Conservation (phyloP, 2,888 invertebrate genomes). For the Dorcus parallelipipedus region DNA sequence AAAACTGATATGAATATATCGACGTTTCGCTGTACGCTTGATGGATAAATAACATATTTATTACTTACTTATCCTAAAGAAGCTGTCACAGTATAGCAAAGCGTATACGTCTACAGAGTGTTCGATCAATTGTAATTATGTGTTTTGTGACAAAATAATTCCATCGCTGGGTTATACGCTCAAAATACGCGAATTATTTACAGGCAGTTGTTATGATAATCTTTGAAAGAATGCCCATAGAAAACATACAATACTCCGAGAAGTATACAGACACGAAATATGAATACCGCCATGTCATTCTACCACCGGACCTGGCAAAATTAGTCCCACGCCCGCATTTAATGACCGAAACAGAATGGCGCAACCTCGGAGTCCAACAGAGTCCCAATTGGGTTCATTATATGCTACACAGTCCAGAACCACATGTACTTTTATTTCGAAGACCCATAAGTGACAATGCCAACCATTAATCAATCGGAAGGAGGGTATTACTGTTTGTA, state of each 20-base stretch:
- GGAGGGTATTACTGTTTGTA: no score
- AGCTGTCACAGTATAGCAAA: no score
- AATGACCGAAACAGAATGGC: constrained; percentile 94
- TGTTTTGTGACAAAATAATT: no score
- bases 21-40: no score
- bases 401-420: constrained; percentile 89
- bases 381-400: constrained; percentile 89
- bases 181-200: no score
- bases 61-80: no score
- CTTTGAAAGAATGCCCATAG: constrained; percentile 36
- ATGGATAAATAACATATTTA: no score
- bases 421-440: constrained; percentile 81
- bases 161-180: no score
- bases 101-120: no score
- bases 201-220: neutral
- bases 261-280: constrained; percentile 83
- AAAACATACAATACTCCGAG: constrained; percentile 89
- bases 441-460: constrained; percentile 44
- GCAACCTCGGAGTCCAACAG: constrained; percentile 90
- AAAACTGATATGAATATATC: no score
- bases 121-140: no score
- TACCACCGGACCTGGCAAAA: constrained; percentile 81
- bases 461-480: neutral
- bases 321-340: constrained; percentile 84
- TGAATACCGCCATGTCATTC: constrained; percentile 90